These are phyloP conservation scores for Sthenelais limicola DNA, from an alignment of 2,888 invertebrate genomes.

Conservation along the genomic window DNA sequence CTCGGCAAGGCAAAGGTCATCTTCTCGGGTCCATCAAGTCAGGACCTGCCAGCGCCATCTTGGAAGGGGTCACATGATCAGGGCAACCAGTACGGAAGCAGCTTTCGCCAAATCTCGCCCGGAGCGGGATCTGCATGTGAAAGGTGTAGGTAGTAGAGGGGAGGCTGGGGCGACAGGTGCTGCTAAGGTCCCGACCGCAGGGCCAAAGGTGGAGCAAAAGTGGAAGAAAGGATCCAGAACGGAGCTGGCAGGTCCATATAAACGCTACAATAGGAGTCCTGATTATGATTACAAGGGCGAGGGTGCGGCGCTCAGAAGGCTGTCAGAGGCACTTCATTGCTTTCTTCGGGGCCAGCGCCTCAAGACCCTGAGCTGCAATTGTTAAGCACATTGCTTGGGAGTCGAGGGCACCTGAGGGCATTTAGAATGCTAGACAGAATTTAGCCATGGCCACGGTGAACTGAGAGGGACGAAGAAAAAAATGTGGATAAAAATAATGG, in stretches of 20 bases:
- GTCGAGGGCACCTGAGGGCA: conserved; percentile 27
- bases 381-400: not conserved
- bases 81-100: not conserved
- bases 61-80: conserved; percentile 24
- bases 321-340: conserved; percentile 32
- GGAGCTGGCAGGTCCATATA: too few species aligned
- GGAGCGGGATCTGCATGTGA: not conserved
- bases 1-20: conserved; percentile 23
- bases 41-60: conserved; percentile 34
- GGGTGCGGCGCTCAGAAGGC: not conserved
- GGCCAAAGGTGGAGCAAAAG: too few species aligned
- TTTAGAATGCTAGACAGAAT: too few species aligned
- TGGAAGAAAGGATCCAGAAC: too few species aligned
- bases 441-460: too few species aligned
- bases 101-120: not conserved
- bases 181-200: too few species aligned
- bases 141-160: not conserved
- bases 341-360: conserved; percentile 17
- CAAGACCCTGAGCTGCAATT: conserved; percentile 19
- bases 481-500: too few species aligned
- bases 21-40: not conserved
- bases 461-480: too few species aligned
- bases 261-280: not conserved
- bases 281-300: conserved; percentile 36
- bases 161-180: not conserved